Conservation (phyloP, 1,140 invertebrate species). For the Battus philenor region DNA sequence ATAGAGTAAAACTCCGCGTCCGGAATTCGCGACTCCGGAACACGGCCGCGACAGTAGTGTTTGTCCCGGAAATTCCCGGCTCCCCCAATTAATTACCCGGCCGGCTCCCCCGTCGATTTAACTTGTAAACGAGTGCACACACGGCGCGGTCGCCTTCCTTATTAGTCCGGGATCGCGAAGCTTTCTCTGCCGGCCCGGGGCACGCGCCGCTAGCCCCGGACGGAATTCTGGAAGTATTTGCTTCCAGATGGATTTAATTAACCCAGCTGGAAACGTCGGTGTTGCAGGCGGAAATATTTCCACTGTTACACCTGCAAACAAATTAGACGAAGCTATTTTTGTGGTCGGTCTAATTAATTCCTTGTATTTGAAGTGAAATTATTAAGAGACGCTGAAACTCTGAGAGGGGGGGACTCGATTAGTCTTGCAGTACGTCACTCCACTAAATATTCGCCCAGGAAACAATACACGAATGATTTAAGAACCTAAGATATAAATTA, state of each 20-base stretch:
- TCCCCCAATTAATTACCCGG: conserved; percentile 27
- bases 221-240: conserved; percentile 5
- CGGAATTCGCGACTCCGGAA: neutral
- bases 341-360: too few species aligned
- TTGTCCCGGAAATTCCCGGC: conserved; percentile 27
- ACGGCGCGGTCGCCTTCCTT: conserved; percentile 17
- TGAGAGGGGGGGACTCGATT: too few species aligned
- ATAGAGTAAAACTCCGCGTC: too few species aligned
- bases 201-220: conserved; percentile 2
- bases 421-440: too few species aligned
- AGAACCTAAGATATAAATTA: too few species aligned
- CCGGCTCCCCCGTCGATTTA: conserved; percentile 27
- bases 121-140: conserved; percentile 30
- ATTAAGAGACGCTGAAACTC: too few species aligned
- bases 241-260: conserved; percentile 5
- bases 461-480: too few species aligned
- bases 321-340: too few species aligned
- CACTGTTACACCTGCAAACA: too few species aligned
- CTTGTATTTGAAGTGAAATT: too few species aligned
- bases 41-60: conserved; percentile 22
- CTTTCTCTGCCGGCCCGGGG: conserved; percentile 1
- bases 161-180: conserved; percentile 4
- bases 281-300: too few species aligned
- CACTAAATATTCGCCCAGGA: too few species aligned
- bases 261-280: neutral